phyloP scores from a whole-genome alignment of 2,888 invertebrate species.

The Operophtera brumata region DNA sequence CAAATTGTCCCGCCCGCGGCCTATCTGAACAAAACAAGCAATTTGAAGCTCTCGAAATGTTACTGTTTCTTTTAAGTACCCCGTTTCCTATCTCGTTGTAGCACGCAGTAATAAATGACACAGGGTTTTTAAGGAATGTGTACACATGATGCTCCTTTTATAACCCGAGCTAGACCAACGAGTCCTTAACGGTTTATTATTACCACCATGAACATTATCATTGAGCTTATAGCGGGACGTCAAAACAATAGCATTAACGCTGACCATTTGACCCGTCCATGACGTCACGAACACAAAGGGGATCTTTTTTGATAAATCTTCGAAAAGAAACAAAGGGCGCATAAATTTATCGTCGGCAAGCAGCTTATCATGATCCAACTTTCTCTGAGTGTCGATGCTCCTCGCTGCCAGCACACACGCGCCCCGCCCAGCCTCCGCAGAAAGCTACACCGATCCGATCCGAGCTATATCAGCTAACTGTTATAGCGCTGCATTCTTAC shows the following conservation, averaged over 20 bases:
- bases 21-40: constrained; percentile 67
- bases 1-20: constrained; percentile 71
- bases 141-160: constrained; percentile 22
- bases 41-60: constrained; percentile 65
- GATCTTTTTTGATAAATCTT: constrained; percentile 71
- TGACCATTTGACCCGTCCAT: constrained; percentile 54
- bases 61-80: constrained; percentile 62
- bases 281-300: constrained; percentile 50
- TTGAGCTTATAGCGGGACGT: constrained; percentile 15
- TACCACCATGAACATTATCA: constrained; percentile 15
- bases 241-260: constrained; percentile 29
- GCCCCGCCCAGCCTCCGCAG: constrained; percentile 29
- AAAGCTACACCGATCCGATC: constrained; percentile 28
- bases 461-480: constrained; percentile 29
- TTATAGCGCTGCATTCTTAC: constrained; percentile 30
- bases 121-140: constrained; percentile 33
- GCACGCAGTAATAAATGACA: constrained; percentile 47
- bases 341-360: constrained; percentile 70
- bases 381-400: constrained; percentile 66
- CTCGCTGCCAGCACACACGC: constrained; percentile 40
- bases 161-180: constrained; percentile 8
- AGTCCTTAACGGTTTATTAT: constrained; percentile 11
- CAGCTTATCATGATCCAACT: constrained; percentile 75
- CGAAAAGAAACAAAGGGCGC: constrained; percentile 77
- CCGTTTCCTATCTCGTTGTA: constrained; percentile 58